These are phyloP conservation scores for Pardosa pseudoannulata DNA, from an alignment of 2,888 invertebrate genomes.

Conservation along the genomic window DNA sequence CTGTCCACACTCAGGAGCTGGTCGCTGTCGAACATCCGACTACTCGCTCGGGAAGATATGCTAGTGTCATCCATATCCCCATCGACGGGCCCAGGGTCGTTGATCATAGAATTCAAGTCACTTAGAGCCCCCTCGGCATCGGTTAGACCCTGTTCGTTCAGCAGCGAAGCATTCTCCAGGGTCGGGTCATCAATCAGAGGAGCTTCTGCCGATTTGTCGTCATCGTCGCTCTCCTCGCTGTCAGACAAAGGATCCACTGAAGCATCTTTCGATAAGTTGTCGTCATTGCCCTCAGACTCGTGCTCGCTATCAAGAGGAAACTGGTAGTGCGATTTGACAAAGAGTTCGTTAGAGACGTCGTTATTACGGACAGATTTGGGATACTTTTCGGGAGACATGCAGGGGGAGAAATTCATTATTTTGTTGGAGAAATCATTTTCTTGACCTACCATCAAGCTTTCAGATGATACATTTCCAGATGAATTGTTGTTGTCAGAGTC, in stretches of 20 bases:
- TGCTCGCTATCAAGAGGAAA: constrained; percentile 31
- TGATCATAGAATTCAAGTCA: constrained; percentile 83
- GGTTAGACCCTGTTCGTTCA: constrained; percentile 90
- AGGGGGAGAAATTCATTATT: not conserved
- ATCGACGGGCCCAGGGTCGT: constrained; percentile 78
- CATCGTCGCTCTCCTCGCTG: constrained; percentile 80
- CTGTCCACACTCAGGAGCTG: constrained; percentile 87
- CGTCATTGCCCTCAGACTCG: constrained; percentile 77
- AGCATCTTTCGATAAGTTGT: not conserved
- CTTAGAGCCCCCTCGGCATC: constrained; percentile 92
- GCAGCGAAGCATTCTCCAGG: constrained; percentile 88
- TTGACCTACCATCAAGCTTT: not conserved
- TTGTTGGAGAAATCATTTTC: not conserved
- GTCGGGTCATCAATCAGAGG: constrained; percentile 85
- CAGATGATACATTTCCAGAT: not conserved
- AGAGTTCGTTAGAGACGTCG: not conserved
- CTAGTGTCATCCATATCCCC: constrained; percentile 84
- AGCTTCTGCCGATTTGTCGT: constrained; percentile 76
- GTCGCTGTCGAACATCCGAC: constrained; percentile 87
- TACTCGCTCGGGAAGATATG: constrained; percentile 89
- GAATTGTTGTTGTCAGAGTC: constrained; percentile 23
- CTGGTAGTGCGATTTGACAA: not conserved
- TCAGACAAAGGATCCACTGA: constrained; percentile 31
- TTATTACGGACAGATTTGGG: constrained; percentile 17
- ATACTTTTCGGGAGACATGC: not conserved